phyloP scores from a whole-genome alignment of 2,888 invertebrate genomes.

The Drosophila anomalata region DNA sequence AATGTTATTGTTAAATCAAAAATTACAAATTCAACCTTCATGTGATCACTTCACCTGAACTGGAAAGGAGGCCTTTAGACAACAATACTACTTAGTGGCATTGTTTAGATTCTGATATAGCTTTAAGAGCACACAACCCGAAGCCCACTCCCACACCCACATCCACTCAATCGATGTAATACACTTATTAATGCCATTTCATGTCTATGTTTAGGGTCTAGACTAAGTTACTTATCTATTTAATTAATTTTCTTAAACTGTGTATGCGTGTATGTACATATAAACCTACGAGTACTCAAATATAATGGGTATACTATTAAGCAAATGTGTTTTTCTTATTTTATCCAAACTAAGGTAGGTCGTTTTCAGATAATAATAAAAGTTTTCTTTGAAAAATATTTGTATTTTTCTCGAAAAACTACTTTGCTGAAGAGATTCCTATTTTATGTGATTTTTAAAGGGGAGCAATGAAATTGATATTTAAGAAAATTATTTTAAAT shows the following conservation, averaged over 20 bases:
- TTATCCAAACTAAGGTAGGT: no score
- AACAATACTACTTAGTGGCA: constrained; percentile 54
- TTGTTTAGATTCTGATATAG: constrained; percentile 53
- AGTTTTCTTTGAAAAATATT: no score
- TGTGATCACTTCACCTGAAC: constrained; percentile 10
- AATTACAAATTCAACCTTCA: not conserved
- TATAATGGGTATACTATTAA: constrained; percentile 21
- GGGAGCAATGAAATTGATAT: no score
- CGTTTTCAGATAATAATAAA: no score
- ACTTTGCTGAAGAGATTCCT: no score
- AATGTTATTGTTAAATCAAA: not conserved
- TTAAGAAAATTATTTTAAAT: no score
- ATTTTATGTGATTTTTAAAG: no score
- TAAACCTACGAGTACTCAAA: constrained; percentile 27
- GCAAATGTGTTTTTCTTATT: not conserved
- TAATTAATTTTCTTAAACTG: constrained; percentile 19
- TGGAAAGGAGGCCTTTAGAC: constrained; percentile 7
- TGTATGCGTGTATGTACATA: constrained; percentile 12
- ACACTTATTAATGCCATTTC: constrained; percentile 39
- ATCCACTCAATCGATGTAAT: constrained; percentile 31
- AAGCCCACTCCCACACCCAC: constrained; percentile 5
- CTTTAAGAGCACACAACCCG: constrained; percentile 40
- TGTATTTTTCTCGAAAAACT: no score
- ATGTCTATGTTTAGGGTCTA: constrained; percentile 21
- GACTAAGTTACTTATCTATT: constrained; percentile 25